These are phyloP conservation scores for Plestiodon gilberti DNA, from an alignment of 2,113 vertebrate species.

Conservation along the genomic window DNA sequence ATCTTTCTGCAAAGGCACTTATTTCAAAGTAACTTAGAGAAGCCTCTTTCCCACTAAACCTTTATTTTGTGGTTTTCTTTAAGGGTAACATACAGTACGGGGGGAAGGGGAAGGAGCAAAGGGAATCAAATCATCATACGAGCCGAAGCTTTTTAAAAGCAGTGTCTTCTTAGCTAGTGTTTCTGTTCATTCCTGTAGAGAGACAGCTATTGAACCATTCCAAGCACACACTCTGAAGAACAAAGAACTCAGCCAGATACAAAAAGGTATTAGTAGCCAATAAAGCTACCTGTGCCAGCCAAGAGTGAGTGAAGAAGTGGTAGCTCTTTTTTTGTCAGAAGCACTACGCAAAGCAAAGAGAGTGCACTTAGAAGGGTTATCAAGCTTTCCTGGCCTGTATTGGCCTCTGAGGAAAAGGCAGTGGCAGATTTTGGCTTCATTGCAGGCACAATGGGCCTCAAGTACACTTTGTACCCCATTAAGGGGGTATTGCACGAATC, in stretches of 20 bases:
- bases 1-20: no score
- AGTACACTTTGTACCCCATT: background rate
- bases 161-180: slow-evolving; percentile 8
- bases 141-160: background rate
- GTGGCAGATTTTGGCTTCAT: background rate
- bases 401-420: background rate
- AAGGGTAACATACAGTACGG: no score
- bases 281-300: background rate
- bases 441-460: background rate
- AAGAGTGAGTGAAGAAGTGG: background rate
- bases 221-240: background rate
- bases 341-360: background rate
- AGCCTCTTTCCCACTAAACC: no score
- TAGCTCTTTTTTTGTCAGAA: background rate
- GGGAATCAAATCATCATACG: slow-evolving; percentile 23
- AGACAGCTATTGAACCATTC: background rate
- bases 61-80: no score
- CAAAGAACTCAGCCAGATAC: background rate
- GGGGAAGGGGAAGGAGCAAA: no score
- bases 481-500: background rate
- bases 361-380: background rate
- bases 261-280: background rate
- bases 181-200: background rate
- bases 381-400: background rate
- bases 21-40: no score